Base-by-base conservation (phyloP, 1,140 invertebrate species). In the Globodera rostochiensis region DNA sequence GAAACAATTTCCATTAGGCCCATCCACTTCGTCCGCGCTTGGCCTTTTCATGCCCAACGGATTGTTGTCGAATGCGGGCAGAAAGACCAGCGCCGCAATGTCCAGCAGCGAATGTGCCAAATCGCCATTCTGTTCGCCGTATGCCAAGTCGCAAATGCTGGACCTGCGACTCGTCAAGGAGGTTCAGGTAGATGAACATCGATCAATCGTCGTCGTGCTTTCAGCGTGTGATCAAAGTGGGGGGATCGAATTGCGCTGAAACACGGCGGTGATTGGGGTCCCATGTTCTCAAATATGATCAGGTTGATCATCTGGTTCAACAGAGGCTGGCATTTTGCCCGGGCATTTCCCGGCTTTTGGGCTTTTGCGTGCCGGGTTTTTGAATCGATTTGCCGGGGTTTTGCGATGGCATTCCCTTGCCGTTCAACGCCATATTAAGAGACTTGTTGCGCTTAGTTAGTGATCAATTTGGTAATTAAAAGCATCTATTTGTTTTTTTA, bases 161-260 rank as follows among this genome's bases (percentile, higher is more conserved):
- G 88, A 85, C 69, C 53, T 89, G 19, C 71, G 73, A 66, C 70
- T 80, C n/a, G 74, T 88, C 9, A 89, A 89, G 73, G 87, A 88
- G 25, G 82, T 79, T 50, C 82, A 84, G n/a, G 80, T 79, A 45
- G 67, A 82, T 47, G 73, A 85, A 79, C 86, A 69, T 36, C 36
- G 36, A 36, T 36, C 36, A 1, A 36, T 36, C 36, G 36, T 36
- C 36, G 25, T 25, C 25, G 25, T 25, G 25, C 25, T 0, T 0
- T 25, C 25, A 25, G 25, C 25, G 1, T 25, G 36, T 36, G 36
- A 36, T 36, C 36, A 36, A 36, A 36, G 36, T 36, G 25, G 25
- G 36, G 36, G 36, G 36, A 36, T 36, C 36, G 36, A 36, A 36
- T 36, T 36, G 36, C 36, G 36, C 1, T 3, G 36, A 36, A 36